Evolutionary conservation across 2,888 invertebrate species (phyloP), one percentile per base, ranked within the genome.

Genomic region (Oithona nana): DNA sequence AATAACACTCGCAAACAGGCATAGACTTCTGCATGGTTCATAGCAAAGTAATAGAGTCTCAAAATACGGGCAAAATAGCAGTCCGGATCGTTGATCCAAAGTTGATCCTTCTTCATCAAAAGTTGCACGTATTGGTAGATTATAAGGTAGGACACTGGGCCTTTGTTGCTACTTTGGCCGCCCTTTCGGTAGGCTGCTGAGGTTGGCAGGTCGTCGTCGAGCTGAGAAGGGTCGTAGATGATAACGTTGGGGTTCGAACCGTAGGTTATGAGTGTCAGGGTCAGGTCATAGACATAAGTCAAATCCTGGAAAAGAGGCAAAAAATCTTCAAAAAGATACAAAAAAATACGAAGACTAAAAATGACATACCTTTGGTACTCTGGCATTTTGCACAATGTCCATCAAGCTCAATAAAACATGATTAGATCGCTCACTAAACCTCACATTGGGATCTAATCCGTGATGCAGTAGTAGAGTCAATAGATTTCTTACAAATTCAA

Each of bases 221-320:
- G 24, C 6, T 54, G 24, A 16, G 54, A 20, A 54, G 24, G 22
- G 26, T 26, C 26, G 28, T 59, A 48, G 48, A 54, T 50, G 29
- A n/a, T 39, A 31, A 62, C 55, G 26, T 62, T 62, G 20, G 84
- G 83, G 75, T 84, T 80, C 48, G 83, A 84, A 60, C 84, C 83
- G 70, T 82, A 83, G 70, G 83, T 83, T 56, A 85, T 77, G 22
- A 84, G 75, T 1, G 82, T 83, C 65, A 81, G 72, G 2, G 83
- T 80, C 68, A 85, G 76, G 69, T 81, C 81, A 70, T 83, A 81
- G 62, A 85, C 80, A 70, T 81, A 81, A 66, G 79, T 76, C 69
- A 85, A 79, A 70, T 85, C 84, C 59, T n/a, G n/a, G n/a, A n/a
- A n/a, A n/a, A n/a, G n/a, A n/a, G n/a, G n/a, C n/a, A n/a, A n/a